Evolutionary conservation across 2,113 vertebrate species (phyloP).

Genomic region (Melozone crissalis): DNA sequence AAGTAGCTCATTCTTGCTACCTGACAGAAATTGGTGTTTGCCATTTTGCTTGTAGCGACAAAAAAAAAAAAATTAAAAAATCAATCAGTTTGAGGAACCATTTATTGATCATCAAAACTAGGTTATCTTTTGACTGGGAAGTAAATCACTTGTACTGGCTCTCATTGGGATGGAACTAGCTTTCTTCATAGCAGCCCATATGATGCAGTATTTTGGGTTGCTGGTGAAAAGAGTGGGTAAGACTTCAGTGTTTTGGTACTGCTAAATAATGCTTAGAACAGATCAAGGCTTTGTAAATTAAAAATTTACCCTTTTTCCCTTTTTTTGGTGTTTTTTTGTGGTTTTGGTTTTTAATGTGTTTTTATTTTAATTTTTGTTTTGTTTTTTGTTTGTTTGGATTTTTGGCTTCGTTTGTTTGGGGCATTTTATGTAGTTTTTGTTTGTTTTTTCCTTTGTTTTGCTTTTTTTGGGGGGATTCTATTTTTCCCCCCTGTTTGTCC

Average conservation of each 20-base stretch:
- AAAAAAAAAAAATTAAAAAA: not conserved
- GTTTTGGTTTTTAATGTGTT: not conserved
- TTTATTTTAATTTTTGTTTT: not conserved
- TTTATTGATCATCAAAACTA: not conserved
- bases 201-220: not conserved
- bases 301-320: accelerated
- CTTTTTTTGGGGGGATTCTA: accelerated
- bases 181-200: not conserved
- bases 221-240: not conserved
- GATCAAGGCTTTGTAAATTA: not conserved
- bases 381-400: not conserved
- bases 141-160: not conserved
- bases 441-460: not conserved
- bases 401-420: not conserved
- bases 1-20: not conserved
- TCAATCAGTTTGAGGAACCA: not conserved
- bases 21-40: not conserved
- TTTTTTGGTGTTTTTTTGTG: no score
- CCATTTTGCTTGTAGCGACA: not conserved
- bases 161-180: not conserved
- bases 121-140: not conserved
- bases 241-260: not conserved
- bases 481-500: not conserved
- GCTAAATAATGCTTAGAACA: not conserved
- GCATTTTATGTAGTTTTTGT: no score